Percentiles rank a stretch among this genome's conserved stretches.
These are phyloP conservation scores for Poeciliopsis retropinna DNA, from an alignment of 2,113 vertebrate genomes.

Conservation along the genomic window DNA sequence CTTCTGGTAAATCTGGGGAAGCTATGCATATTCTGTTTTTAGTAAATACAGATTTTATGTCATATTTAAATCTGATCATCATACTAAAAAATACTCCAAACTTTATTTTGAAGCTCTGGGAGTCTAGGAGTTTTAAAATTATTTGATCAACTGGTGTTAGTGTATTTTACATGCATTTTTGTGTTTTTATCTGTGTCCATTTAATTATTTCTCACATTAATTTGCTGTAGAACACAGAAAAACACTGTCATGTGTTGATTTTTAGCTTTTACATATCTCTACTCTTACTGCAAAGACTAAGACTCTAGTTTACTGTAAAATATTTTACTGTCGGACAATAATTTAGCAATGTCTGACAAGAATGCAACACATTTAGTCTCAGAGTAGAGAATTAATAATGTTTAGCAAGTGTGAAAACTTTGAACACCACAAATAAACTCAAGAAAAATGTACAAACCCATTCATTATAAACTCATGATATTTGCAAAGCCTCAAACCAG, in stretches of 20 bases:
- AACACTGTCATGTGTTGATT: not conserved
- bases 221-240: not conserved
- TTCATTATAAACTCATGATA: slow-evolving; percentile 14
- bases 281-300: too few relatives aligned
- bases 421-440: not conserved
- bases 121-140: too few relatives aligned
- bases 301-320: too few relatives aligned
- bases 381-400: not conserved
- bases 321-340: not conserved
- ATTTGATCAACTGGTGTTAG: too few relatives aligned
- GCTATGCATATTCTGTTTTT: too few relatives aligned
- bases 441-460: slow-evolving; percentile 15
- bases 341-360: not conserved
- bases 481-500: not conserved
- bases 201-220: not conserved
- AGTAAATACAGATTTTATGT: too few relatives aligned
- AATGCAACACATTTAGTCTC: not conserved
- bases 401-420: not conserved
- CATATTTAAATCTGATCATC: too few relatives aligned
- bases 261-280: not conserved
- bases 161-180: not conserved
- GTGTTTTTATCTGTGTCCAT: not conserved
- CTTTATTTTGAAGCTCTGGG: too few relatives aligned
- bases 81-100: too few relatives aligned
- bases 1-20: too few relatives aligned